Base-by-base conservation (phyloP, 2,888 invertebrate genomes). In the Dascillus cervinus region DNA sequence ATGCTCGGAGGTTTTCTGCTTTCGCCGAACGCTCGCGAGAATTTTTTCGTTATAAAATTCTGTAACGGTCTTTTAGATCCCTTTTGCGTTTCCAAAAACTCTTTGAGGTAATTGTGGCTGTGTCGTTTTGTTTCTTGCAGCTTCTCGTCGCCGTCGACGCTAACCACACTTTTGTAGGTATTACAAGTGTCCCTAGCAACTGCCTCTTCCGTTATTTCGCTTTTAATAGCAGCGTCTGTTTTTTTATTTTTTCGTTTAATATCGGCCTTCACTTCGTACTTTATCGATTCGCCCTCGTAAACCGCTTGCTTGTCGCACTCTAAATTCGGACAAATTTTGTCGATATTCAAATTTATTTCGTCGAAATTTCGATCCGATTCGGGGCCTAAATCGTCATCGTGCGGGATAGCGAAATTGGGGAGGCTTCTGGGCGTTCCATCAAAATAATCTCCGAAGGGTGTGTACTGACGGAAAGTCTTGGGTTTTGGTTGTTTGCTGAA, bases 21-120 rank as follows among this genome's bases (percentile, higher is more conserved):
- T 61, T 70, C 31, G 60, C 55, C 32, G 64, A 70, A 35, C 59
- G 67, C 47, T 37, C 64, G 55, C 3, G 62, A 59, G 10, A 65
- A 52, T 39, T 61, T 62, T 34, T 63, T 64, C 1, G 58, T 54
- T 8, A 65, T 45, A 32, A 65, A 65, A 29, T 62, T 65, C 44
- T 65, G 64, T 28, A 65, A 33, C 2, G 65, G 65, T 34, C 55
- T 59, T 36, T 50, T 61, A 2, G 63, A 64, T 3, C 62, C 62
- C 36, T 63, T 64, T 36, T 65, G 64, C 3, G 52, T 55, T 42
- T 65, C 65, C 11, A 65, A 33, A 39, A 65, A 62, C 34, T 65
- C 65, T 34, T 51, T 58, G 14, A 65, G 43, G 35, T 65, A 65
- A 30, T 60, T 65, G 30, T 65, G 64, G 40, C 62, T 62, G 45